Percentiles rank a stretch among this genome's conserved stretches.
These are phyloP conservation scores for Leptinotarsa undecemlineata DNA, from an alignment of 1,140 invertebrate species.

Conservation along the genomic window DNA sequence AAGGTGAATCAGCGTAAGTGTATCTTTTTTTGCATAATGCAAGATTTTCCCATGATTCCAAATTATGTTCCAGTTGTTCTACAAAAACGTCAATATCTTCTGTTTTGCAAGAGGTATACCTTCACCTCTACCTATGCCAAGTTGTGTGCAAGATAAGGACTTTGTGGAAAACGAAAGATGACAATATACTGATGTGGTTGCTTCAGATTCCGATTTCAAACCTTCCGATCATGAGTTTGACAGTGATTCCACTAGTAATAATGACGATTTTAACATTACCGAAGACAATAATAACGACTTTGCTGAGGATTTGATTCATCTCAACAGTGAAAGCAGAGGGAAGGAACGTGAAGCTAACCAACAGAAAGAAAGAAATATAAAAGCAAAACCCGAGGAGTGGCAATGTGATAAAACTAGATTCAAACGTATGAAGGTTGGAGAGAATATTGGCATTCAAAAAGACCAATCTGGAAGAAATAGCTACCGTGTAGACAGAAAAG, in stretches of 20 bases:
- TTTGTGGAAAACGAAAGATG: conserved; percentile 19
- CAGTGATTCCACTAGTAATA: conserved; percentile 17
- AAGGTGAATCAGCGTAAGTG: no score
- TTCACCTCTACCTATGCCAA: conserved; percentile 11
- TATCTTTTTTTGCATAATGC: no score
- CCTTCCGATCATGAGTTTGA: not conserved
- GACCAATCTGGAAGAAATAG: no score
- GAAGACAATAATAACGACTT: conserved; percentile 23
- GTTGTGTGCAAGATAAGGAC: not conserved
- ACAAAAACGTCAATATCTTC: no score
- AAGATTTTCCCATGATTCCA: no score
- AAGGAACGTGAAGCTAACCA: conserved; percentile 35
- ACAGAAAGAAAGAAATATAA: conserved; percentile 51
- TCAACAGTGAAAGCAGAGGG: not conserved
- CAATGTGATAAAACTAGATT: conserved; percentile 25
- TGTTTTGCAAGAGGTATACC: not conserved
- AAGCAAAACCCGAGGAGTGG: conserved; percentile 44
- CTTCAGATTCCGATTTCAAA: no score
- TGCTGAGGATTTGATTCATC: not conserved
- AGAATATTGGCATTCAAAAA: not conserved
- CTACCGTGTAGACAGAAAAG: no score
- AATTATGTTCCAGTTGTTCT: no score
- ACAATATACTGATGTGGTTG: conserved; percentile 20
- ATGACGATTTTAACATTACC: not conserved
- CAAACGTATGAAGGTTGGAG: not conserved